A percentile compares a stretch with the other conserved stretches of the same genome.
phyloP scores from a whole-genome alignment of 2,113 vertebrate genomes.

The Columba livia region DNA sequence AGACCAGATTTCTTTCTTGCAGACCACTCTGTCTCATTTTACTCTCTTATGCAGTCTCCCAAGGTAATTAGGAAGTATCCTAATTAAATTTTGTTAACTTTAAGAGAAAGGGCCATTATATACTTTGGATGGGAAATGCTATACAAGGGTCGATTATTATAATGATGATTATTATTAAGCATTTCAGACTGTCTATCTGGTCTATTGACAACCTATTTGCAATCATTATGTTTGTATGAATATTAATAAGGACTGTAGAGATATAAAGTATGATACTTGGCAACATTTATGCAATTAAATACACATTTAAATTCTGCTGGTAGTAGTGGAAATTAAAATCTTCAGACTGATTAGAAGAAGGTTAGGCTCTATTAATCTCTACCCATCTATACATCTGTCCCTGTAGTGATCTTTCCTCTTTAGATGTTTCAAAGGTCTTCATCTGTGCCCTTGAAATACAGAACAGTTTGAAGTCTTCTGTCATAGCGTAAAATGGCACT shows the following conservation, averaged over 20 bases:
- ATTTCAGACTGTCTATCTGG: slow-evolving; percentile 53
- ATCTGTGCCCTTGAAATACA: slow-evolving; percentile 1
- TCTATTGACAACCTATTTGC: slow-evolving; percentile 57
- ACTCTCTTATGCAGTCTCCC: not conserved
- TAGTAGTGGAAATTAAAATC: slow-evolving; percentile 58
- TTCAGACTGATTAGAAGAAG: slow-evolving; percentile 54
- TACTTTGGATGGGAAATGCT: not conserved
- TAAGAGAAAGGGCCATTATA: slow-evolving; percentile 16
- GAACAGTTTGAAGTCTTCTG: not conserved
- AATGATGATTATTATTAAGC: not conserved
- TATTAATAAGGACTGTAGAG: slow-evolving; percentile 38
- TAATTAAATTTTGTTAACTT: slow-evolving; percentile 42
- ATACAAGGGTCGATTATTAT: not conserved
- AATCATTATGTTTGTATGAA: slow-evolving; percentile 41
- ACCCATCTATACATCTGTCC: not conserved
- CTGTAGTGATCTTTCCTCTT: slow-evolving; percentile 3
- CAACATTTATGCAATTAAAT: slow-evolving; percentile 58
- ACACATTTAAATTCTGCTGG: slow-evolving; percentile 50
- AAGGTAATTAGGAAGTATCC: not conserved
- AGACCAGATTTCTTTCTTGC: not conserved
- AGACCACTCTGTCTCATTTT: not conserved
- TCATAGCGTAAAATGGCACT: not conserved
- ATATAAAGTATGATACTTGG: slow-evolving; percentile 20
- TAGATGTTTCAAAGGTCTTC: slow-evolving; percentile 26
- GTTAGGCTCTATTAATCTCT: slow-evolving; percentile 31